These are phyloP conservation scores for Ecdyonurus torrentis DNA, from an alignment of 2,888 invertebrate species.

Conservation along the genomic window DNA sequence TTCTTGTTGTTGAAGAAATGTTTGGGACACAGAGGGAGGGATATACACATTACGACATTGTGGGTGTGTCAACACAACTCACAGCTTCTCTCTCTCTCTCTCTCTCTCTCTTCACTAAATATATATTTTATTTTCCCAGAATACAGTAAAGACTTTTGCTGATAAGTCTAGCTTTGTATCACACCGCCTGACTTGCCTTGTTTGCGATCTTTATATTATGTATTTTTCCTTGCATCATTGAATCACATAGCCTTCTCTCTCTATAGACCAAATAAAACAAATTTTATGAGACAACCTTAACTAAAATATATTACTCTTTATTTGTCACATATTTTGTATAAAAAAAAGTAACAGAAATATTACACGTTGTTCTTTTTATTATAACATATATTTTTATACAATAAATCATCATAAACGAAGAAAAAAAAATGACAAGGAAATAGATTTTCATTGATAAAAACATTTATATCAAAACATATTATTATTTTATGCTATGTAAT, in stretches of 20 bases:
- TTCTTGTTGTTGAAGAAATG: background rate
- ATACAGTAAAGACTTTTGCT: background rate
- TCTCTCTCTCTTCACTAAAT: background rate
- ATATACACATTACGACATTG: background rate
- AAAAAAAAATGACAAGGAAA: too few relatives aligned
- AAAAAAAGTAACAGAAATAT: too few relatives aligned
- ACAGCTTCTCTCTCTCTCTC: background rate
- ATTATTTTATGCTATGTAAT: too few relatives aligned
- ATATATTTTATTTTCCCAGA: background rate
- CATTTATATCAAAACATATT: too few relatives aligned
- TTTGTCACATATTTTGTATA: too few relatives aligned
- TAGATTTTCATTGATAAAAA: too few relatives aligned
- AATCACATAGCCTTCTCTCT: background rate
- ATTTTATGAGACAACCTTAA: background rate
- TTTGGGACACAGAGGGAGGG: background rate
- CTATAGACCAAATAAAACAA: background rate
- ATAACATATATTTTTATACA: too few relatives aligned
- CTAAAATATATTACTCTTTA: background rate
- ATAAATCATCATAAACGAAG: too few relatives aligned
- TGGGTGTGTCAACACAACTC: background rate
- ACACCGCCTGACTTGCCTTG: background rate
- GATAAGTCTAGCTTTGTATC: background rate
- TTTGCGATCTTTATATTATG: background rate
- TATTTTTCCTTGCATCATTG: background rate
- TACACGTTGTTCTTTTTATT: too few relatives aligned